Percentiles rank a stretch among this genome's conserved stretches.
These are phyloP conservation scores for Limulus polyphemus DNA, from an alignment of 2,888 invertebrate species.

Conservation along the genomic window DNA sequence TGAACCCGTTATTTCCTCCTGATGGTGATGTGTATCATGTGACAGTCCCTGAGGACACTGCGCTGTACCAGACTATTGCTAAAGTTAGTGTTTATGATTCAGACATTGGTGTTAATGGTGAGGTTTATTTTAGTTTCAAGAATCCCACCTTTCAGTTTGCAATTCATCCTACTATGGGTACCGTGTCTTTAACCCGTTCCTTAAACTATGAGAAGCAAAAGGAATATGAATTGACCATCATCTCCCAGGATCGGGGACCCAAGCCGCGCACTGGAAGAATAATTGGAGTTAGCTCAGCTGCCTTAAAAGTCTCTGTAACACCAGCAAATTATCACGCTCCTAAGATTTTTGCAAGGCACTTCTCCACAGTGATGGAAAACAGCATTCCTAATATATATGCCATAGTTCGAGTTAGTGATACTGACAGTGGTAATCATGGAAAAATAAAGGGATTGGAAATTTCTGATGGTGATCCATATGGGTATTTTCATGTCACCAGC, in stretches of 20 bases:
- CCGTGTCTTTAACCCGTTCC: conserved; percentile 66
- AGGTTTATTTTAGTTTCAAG: conserved; percentile 87
- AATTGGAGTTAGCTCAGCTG: conserved; percentile 54
- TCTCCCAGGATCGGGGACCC: conserved; percentile 73
- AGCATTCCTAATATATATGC: conserved; percentile 56
- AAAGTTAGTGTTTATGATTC: conserved; percentile 74
- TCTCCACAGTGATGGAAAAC: conserved; percentile 10
- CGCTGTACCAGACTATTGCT: conserved; percentile 61
- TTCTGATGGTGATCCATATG: conserved; percentile 77
- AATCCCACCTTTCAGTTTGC: conserved; percentile 65
- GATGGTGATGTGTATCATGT: conserved; percentile 59
- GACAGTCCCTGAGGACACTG: conserved; percentile 74
- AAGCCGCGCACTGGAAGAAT: conserved; percentile 44
- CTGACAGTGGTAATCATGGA: conserved; percentile 71
- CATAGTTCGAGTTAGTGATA: conserved; percentile 68
- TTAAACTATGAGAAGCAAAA: conserved; percentile 54
- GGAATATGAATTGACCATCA: conserved; percentile 59
- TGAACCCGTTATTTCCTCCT: conserved; percentile 84
- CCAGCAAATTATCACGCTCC: conserved; percentile 77
- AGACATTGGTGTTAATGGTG: conserved; percentile 87
- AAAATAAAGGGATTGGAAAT: conserved; percentile 68
- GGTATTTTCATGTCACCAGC: conserved; percentile 65
- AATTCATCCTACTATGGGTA: conserved; percentile 83
- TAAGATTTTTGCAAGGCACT: conserved; percentile 45
- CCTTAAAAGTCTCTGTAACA: conserved; percentile 52